Percentiles rank a stretch among this genome's conserved stretches.
phyloP scores from a whole-genome alignment of 1,140 invertebrate genomes.

The Antheraea mylitta region DNA sequence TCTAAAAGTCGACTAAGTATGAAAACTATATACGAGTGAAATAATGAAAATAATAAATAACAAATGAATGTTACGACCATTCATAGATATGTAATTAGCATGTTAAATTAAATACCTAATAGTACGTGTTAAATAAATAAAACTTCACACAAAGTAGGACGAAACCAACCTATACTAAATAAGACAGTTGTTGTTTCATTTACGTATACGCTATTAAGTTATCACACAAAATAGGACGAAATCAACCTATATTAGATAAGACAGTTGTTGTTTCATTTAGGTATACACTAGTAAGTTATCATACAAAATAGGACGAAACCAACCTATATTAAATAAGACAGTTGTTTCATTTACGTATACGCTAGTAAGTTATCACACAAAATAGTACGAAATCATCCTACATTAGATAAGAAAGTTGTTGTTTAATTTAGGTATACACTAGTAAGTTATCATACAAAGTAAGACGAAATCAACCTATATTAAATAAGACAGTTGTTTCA shows the following conservation, averaged over 20 bases:
- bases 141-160: no score
- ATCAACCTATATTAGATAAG: neutral
- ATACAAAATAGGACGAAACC: neutral
- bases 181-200: neutral
- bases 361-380: no score
- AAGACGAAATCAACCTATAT: neutral
- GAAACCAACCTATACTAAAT: neutral
- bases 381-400: neutral
- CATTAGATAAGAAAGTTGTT: neutral
- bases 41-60: no score
- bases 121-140: no score
- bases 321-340: neutral
- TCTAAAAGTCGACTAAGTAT: no score
- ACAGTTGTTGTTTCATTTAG: neutral
- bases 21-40: no score
- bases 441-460: no score
- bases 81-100: no score
- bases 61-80: no score
- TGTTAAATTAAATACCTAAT: no score
- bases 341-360: neutral
- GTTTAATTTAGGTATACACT: neutral
- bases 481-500: neutral
- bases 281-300: neutral
- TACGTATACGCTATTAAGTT: no score
- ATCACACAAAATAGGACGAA: neutral